Percentiles rank a stretch among this genome's conserved stretches.
Conservation (phyloP, 2,797 vertebrate species). For the Remorina albescens region DNA sequence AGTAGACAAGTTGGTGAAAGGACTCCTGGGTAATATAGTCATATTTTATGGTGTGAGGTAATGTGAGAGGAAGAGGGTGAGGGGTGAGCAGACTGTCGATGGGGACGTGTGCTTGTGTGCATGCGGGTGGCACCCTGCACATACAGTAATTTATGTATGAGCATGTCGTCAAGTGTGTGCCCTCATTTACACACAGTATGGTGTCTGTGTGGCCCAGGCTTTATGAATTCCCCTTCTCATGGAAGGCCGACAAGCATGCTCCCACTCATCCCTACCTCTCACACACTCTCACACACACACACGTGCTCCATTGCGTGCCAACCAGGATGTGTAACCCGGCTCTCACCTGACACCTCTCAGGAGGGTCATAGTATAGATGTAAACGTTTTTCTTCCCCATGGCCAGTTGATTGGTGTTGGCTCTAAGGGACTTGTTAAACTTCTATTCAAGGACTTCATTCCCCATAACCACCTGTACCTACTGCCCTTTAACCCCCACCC, state of each 20-base stretch:
- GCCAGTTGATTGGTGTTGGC: conserved; percentile 38
- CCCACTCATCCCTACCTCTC: conserved; percentile 11
- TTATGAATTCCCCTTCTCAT: conserved; percentile 58
- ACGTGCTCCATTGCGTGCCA: conserved; percentile 29
- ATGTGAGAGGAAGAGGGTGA: conserved; percentile 66
- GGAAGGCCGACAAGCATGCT: conserved; percentile 26
- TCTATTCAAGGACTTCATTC: conserved; percentile 74
- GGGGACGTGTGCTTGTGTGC: conserved; percentile 47
- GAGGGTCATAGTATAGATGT: conserved; percentile 51
- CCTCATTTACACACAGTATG: conserved; percentile 1
- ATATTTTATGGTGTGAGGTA: conserved; percentile 81
- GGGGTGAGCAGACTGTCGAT: conserved; percentile 41
- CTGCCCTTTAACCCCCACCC: conserved; percentile 66
- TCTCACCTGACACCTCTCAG: conserved; percentile 74
- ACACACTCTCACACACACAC: conserved; percentile 7
- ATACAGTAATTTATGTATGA: conserved; percentile 1
- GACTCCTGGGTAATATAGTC: conserved; percentile 73
- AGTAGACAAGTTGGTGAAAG: conserved; percentile 72
- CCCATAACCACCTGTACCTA: conserved; percentile 70
- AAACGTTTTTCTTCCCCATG: conserved; percentile 52
- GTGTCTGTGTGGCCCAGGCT: conserved; percentile 56
- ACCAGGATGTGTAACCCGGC: conserved; percentile 48
- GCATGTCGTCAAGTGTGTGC: conserved; percentile 16
- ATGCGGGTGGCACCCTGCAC: conserved; percentile 52
- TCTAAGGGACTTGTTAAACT: conserved; percentile 71